Evolutionary conservation across 2,888 invertebrate species (phyloP).

Genomic region (Hipparchia sbordonii): DNA sequence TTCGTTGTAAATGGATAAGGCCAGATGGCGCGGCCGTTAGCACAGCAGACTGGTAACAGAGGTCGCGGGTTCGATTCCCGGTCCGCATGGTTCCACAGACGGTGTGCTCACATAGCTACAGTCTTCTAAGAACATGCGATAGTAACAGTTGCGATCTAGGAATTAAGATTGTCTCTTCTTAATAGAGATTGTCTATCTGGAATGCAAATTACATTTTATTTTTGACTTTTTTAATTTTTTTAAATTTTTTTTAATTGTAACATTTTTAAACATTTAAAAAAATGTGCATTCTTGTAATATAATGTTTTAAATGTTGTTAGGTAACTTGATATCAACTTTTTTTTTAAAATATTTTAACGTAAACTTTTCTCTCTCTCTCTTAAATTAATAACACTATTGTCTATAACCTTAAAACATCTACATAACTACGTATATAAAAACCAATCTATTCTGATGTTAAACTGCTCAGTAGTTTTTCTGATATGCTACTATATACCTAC

Average conservation of each 20-base stretch:
- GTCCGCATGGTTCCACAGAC: slow-evolving; percentile 73
- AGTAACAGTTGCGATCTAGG: slow-evolving; percentile 53
- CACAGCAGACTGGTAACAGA: slow-evolving; percentile 27
- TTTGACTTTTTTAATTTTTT: not conserved
- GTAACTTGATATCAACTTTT: no score
- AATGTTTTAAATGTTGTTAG: no score
- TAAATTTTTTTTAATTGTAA: not conserved
- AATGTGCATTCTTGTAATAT: no score
- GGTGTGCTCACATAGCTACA: slow-evolving; percentile 58
- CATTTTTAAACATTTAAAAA: not conserved
- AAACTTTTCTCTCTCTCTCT: no score
- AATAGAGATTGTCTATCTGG: slow-evolving; percentile 46
- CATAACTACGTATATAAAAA: no score
- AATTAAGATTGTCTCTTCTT: slow-evolving; percentile 47
- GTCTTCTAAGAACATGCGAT: slow-evolving; percentile 77
- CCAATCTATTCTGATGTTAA: no score
- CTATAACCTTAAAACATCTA: no score
- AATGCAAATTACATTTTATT: slow-evolving; percentile 19
- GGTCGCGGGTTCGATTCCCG: slow-evolving; percentile 57
- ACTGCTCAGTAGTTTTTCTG: no score
- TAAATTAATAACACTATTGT: no score
- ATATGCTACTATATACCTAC: no score
- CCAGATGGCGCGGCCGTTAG: slow-evolving; percentile 41
- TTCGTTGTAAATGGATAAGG: slow-evolving; percentile 36
- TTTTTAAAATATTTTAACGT: no score